Evolutionary conservation across 2,888 invertebrate species (phyloP).

Genomic region (Cryptocephalus primarius): DNA sequence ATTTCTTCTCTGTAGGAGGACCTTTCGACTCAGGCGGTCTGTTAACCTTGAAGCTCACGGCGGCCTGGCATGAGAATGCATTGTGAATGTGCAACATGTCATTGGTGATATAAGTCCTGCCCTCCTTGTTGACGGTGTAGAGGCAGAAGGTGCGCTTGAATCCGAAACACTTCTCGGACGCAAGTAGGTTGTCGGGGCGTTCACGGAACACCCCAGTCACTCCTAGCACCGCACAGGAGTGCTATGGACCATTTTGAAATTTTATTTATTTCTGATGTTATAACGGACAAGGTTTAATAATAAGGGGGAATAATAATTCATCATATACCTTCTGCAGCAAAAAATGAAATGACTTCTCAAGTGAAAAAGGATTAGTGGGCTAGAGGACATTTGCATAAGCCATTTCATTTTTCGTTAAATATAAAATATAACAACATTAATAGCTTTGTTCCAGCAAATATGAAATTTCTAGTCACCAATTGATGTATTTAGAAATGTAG

Average conservation of each 20-base stretch:
- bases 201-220: conserved; percentile 57
- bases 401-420: too few relatives aligned
- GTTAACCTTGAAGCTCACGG: conserved; percentile 22
- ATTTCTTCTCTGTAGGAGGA: conserved; percentile 21
- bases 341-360: too few relatives aligned
- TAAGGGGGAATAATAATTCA: too few relatives aligned
- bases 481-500: too few relatives aligned
- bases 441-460: neutral
- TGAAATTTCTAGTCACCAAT: too few relatives aligned
- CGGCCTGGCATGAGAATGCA: conserved; percentile 22
- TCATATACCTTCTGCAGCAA: too few relatives aligned
- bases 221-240: conserved; percentile 41
- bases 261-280: neutral
- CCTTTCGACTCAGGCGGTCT: conserved; percentile 11
- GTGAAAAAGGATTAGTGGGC: too few relatives aligned
- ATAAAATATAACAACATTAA: too few relatives aligned
- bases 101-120: conserved; percentile 53
- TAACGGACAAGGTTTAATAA: too few relatives aligned
- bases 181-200: conserved; percentile 35
- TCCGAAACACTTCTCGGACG: conserved; percentile 37
- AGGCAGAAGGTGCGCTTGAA: conserved; percentile 52
- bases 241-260: conserved; percentile 24
- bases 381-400: too few relatives aligned
- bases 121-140: conserved; percentile 37
- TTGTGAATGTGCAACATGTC: conserved; percentile 54